A percentile compares a stretch with the other conserved stretches of the same genome.
Conservation (phyloP, 2,888 invertebrate species). For the Cataglyphis livida region DNA sequence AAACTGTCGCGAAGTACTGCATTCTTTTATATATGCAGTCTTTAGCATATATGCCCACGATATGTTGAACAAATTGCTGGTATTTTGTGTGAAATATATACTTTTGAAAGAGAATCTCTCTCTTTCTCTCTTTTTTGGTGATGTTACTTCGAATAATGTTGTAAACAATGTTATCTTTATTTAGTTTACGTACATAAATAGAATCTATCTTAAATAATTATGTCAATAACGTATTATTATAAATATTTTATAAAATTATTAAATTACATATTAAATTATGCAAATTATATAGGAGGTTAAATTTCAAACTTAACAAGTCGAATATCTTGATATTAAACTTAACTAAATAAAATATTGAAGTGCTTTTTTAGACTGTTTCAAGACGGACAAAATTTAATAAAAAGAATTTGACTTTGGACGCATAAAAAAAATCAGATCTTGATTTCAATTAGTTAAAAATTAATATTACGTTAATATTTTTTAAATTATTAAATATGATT, state of each 20-base stretch:
- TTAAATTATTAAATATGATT: background rate
- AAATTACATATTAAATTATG: background rate
- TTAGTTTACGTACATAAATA: background rate
- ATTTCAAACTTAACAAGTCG: too few relatives aligned
- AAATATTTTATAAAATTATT: background rate
- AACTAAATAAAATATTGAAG: too few relatives aligned
- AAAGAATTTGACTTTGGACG: too few relatives aligned
- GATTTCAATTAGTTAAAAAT: background rate
- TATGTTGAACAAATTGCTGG: conserved; percentile 31
- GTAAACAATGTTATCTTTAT: conserved; percentile 1
- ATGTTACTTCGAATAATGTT: background rate
- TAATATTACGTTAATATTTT: background rate
- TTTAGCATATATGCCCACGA: background rate
- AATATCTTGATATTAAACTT: too few relatives aligned
- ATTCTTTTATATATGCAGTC: conserved; percentile 33
- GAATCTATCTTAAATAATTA: background rate
- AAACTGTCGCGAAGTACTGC: conserved; percentile 32
- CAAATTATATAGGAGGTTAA: too few relatives aligned
- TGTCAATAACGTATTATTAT: background rate
- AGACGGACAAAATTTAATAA: too few relatives aligned
- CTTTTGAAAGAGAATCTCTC: background rate
- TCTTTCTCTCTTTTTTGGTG: too few relatives aligned
- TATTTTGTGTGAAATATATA: background rate
- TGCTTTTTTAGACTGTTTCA: too few relatives aligned
- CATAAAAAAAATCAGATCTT: too few relatives aligned